A percentile compares a stretch with the other conserved stretches of the same genome.
These are phyloP conservation scores for Tetrao urogallus DNA, from an alignment of 2,113 vertebrate species.

Conservation along the genomic window DNA sequence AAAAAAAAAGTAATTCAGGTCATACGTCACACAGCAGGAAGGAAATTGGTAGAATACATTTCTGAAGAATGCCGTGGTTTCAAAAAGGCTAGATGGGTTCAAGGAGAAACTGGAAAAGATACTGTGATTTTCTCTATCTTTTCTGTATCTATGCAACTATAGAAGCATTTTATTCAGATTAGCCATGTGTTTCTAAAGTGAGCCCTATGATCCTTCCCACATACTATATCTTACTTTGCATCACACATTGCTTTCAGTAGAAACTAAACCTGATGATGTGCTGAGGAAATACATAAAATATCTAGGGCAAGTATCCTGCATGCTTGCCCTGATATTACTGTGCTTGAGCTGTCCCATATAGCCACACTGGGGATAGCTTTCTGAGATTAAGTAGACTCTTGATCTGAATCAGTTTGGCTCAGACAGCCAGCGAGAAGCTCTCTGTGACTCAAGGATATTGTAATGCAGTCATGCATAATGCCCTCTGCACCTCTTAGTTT, in stretches of 20 bases:
- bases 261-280: background rate
- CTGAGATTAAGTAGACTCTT: background rate
- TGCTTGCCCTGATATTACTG: background rate
- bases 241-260: background rate
- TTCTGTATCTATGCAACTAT: background rate
- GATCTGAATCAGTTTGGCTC: background rate
- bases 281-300: background rate
- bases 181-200: background rate
- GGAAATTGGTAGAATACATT: background rate
- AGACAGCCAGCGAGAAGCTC: background rate
- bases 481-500: background rate
- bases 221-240: background rate
- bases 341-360: background rate
- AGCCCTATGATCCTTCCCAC: background rate
- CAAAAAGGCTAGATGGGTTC: background rate
- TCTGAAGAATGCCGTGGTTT: background rate
- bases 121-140: background rate
- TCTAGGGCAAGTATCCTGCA: background rate
- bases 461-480: background rate
- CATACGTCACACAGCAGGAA: background rate
- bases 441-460: background rate
- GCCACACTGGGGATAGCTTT: background rate
- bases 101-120: background rate
- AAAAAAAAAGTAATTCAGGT: background rate
- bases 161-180: conserved; percentile 9